Evolutionary conservation across 2,888 invertebrate species (phyloP).

Genomic region (Dicranocentrus wangi): DNA sequence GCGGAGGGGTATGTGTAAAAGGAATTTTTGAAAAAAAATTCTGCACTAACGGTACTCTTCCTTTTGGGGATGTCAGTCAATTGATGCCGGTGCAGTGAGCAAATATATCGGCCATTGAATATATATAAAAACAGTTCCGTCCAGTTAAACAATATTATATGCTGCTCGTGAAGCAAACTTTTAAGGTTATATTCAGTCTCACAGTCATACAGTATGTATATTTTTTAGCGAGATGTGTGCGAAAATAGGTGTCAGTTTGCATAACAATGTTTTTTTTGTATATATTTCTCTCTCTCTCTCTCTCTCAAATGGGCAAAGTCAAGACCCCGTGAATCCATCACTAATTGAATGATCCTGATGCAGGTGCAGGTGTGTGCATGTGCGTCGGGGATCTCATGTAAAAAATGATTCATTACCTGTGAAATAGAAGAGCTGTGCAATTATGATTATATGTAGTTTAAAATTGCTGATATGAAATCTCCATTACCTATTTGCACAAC

Average conservation of each 20-base stretch:
- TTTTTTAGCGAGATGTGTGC: not conserved
- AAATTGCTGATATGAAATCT: conserved; percentile 4
- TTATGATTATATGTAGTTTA: conserved; percentile 6
- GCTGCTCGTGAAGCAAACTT: not conserved
- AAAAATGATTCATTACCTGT: not conserved
- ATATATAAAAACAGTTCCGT: not conserved
- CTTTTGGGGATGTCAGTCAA: no score
- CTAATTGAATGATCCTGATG: conserved; percentile 48
- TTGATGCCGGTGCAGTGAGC: no score
- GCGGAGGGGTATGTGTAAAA: no score
- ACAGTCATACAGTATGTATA: no score
- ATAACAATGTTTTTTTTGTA: no score
- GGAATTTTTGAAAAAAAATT: not conserved
- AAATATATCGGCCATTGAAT: not conserved
- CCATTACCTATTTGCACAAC: not conserved
- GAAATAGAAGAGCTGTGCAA: not conserved
- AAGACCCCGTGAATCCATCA: conserved; percentile 47
- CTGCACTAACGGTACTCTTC: not conserved
- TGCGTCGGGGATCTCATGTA: no score
- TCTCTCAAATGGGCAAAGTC: conserved; percentile 28
- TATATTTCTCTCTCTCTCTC: no score
- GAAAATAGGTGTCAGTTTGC: not conserved
- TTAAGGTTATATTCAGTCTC: conserved; percentile 1
- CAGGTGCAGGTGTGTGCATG: not conserved
- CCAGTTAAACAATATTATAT: no score